These are phyloP conservation scores for Anarhynchus alexandrinus DNA, from an alignment of 2,113 vertebrate genomes.

Conservation along the genomic window DNA sequence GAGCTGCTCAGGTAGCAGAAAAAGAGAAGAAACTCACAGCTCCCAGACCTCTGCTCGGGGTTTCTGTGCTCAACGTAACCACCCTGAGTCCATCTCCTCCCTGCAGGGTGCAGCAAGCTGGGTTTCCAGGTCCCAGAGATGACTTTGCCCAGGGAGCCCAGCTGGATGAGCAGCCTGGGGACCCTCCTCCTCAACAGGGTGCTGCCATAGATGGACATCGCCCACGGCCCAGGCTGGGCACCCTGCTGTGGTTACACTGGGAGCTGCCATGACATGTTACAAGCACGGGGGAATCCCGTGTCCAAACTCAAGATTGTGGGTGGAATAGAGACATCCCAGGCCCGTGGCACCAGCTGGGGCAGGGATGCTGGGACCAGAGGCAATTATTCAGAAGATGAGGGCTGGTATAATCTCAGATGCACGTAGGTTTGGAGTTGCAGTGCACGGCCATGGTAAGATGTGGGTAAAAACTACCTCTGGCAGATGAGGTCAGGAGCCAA, in stretches of 20 bases:
- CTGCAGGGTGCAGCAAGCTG: background rate
- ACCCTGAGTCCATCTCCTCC: background rate
- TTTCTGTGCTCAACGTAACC: background rate
- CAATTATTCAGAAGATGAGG: background rate
- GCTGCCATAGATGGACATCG: accelerated
- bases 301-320: background rate
- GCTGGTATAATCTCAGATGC: background rate
- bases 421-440: background rate
- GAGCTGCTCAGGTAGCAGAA: background rate
- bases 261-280: background rate
- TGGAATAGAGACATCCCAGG: background rate
- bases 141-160: background rate
- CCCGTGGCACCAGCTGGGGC: background rate
- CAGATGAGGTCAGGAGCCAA: background rate
- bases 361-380: background rate
- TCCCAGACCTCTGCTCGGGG: accelerated
- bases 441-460: background rate
- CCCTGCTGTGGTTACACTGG: background rate
- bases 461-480: background rate
- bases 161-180: background rate
- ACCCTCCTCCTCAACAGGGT: background rate
- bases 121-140: background rate
- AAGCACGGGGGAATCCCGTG: background rate
- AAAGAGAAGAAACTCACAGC: background rate
- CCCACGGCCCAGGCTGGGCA: background rate